These are phyloP conservation scores for Brevimyrus niger DNA, from an alignment of 2,113 vertebrate genomes.

Conservation along the genomic window DNA sequence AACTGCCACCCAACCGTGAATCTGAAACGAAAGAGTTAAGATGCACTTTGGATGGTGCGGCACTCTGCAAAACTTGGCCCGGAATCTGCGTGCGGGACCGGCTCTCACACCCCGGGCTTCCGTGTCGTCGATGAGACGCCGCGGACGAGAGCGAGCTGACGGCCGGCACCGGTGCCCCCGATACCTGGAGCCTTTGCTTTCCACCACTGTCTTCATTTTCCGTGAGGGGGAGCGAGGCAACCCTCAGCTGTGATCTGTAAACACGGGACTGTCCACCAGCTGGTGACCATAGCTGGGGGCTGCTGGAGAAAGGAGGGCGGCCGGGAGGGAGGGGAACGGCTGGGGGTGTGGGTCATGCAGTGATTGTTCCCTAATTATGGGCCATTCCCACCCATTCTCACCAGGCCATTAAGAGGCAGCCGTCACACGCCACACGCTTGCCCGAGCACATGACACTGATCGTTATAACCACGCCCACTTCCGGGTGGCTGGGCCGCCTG, in stretches of 20 bases:
- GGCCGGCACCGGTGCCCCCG: conserved; percentile 89
- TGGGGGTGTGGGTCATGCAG: conserved; percentile 50
- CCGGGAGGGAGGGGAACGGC: background rate
- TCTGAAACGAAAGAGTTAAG: conserved; percentile 54
- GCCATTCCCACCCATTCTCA: conserved; percentile 86
- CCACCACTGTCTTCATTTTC: conserved; percentile 34
- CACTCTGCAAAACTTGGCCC: conserved; percentile 66
- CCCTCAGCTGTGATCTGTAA: conserved; percentile 57
- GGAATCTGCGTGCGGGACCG: conserved; percentile 64
- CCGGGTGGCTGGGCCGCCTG: conserved; percentile 71
- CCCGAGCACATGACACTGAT: conserved; percentile 81
- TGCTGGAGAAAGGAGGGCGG: background rate
- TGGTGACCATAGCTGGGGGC: background rate
- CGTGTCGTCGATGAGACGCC: conserved; percentile 91
- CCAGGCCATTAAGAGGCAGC: conserved; percentile 89
- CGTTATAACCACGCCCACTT: conserved; percentile 79
- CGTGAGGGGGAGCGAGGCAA: background rate
- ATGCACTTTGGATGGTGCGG: conserved; percentile 59
- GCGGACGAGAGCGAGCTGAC: conserved; percentile 94
- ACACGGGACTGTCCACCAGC: conserved; percentile 67
- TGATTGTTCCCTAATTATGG: conserved; percentile 86
- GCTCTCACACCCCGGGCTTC: conserved; percentile 83
- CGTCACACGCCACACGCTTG: conserved; percentile 68
- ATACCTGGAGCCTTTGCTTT: conserved; percentile 60
- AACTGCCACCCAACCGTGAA: background rate